Base-by-base conservation (phyloP, 2,797 vertebrate genomes). In the Sebastes dallii region DNA sequence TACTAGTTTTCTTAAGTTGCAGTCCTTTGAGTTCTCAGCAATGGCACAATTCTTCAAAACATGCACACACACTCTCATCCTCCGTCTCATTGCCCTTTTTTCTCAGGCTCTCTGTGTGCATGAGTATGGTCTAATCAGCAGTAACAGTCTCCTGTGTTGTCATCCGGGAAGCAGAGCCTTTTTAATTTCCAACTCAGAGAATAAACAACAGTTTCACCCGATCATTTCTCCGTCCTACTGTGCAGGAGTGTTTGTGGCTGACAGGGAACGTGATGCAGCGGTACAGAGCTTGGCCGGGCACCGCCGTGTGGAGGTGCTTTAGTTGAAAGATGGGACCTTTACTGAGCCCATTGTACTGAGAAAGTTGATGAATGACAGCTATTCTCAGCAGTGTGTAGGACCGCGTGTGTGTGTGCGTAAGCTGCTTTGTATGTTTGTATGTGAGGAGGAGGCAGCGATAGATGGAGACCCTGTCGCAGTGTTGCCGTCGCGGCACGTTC, bases 331-430 rank as follows among this genome's bases (percentile, higher is more conserved):
- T 92, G 92, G 86, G 78, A 84, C 79, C 87, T 88, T 93, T 88
- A 87, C 86, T 84, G 73, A 89, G 89, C 83, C 89, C 85, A 87
- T 91, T 94, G 89, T 91, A 70, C 76, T 77, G 84, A 76, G 89
- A 91, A 84, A 78, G 75, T 78, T 94, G 94, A 95, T 91, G 90
- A 93, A 95, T 92, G 91, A 86, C 88, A 90, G 91, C 85, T 77
- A 91, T 93, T 92, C 82, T 85, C 90, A 67, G 86, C 81, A 70
- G 81, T 82, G 78, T 70, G 78, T 65, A n/a, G 66, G 66, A 12
- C 7, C 1, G 76, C 0, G 76, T 36, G 76, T 20, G 34, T 36
- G 52, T 66, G 46, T 30, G 32, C 20, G 22, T 18, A 4, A 3
- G 59, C n/a, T 34, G 25, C 29, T 62, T 71, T 83, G 77, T 59